Conservation (phyloP, 2,797 vertebrate species). For the Miichthys miiuy region DNA sequence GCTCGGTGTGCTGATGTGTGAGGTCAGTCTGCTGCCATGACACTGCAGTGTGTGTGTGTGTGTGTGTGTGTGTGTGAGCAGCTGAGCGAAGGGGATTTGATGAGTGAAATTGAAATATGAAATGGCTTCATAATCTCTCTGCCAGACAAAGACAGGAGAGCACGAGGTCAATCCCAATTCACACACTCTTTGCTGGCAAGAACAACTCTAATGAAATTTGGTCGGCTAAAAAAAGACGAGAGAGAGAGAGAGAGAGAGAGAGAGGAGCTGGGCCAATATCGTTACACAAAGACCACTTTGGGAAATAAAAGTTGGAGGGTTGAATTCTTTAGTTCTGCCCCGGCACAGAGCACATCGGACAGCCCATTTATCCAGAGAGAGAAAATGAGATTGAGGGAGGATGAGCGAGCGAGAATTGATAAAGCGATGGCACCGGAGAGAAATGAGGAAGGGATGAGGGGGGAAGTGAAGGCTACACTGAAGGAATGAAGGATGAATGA, state of each 20-base stretch:
- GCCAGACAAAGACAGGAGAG: conserved; percentile 62
- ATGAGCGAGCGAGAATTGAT: not conserved
- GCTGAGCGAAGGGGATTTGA: conserved; percentile 67
- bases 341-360: not conserved
- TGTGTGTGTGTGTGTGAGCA: conserved; percentile 15
- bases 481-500: too few relatives aligned
- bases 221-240: conserved; percentile 13
- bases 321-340: conserved; percentile 49
- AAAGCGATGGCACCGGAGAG: not conserved
- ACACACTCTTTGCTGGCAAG: conserved; percentile 41
- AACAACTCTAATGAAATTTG: conserved; percentile 63
- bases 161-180: conserved; percentile 63
- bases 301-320: conserved; percentile 68
- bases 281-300: conserved; percentile 62
- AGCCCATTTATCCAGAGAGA: not conserved
- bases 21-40: conserved; percentile 10
- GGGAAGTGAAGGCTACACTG: too few relatives aligned
- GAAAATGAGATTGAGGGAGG: not conserved
- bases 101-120: conserved; percentile 72
- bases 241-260: not conserved
- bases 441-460: not conserved
- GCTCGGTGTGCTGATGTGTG: not conserved
- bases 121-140: conserved; percentile 73
- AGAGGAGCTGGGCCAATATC: not conserved
- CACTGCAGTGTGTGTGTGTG: not conserved